Conservation (phyloP, 1,140 invertebrate species). For the Drosophila sucinea region DNA sequence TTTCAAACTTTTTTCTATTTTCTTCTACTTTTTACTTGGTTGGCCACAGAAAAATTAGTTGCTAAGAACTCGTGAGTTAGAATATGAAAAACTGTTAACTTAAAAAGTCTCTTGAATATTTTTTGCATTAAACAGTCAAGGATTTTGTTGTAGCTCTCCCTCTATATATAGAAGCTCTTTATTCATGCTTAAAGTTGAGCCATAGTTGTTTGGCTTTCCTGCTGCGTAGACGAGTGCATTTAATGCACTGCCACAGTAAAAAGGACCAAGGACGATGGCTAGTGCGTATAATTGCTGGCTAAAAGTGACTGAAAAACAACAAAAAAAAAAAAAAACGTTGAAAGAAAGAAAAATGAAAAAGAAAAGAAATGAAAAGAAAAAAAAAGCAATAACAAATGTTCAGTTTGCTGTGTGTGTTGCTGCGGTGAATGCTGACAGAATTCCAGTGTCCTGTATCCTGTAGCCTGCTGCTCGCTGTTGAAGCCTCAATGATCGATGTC, state of each 20-base stretch:
- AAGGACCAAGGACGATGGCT: slow-evolving; percentile 41
- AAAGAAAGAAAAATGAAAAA: slow-evolving; percentile 14
- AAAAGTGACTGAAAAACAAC: slow-evolving; percentile 52
- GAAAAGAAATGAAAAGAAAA: slow-evolving; percentile 18
- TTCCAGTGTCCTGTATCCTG: slow-evolving; percentile 35
- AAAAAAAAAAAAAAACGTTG: slow-evolving; percentile 12
- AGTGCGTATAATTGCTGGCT: slow-evolving; percentile 78
- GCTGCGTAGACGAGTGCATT: slow-evolving; percentile 30
- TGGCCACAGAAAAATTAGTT: no score
- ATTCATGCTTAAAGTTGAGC: background rate
- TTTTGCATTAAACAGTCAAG: no score
- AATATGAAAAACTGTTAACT: no score
- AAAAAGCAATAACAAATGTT: slow-evolving; percentile 76
- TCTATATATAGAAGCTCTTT: no score
- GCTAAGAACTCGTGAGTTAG: no score
- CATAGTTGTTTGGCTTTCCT: slow-evolving; percentile 27
- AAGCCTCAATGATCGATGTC: slow-evolving; percentile 80
- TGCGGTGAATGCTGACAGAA: slow-evolving; percentile 77
- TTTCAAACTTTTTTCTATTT: no score
- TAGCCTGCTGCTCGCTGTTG: slow-evolving; percentile 23
- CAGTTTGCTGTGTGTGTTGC: slow-evolving; percentile 41
- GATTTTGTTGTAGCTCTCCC: no score
- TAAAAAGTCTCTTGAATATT: no score
- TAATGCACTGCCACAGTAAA: slow-evolving; percentile 48
- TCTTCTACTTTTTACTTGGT: no score